Evolutionary conservation across 2,888 invertebrate genomes (phyloP).

Genomic region (Panzeria rudis): DNA sequence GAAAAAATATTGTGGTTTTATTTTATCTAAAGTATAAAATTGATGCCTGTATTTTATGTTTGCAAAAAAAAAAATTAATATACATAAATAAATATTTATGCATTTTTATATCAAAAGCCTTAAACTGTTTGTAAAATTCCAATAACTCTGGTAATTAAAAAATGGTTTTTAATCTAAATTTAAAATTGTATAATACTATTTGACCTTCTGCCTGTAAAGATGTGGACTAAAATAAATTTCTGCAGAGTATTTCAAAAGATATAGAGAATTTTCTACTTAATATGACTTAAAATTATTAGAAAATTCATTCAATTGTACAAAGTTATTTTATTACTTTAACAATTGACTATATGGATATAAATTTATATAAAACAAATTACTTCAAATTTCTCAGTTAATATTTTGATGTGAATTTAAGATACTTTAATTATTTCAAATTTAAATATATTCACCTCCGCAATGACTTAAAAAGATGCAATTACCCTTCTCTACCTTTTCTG

Average conservation of each 20-base stretch:
- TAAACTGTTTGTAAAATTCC: not conserved
- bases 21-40: constrained; percentile 22
- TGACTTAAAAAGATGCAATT: too few relatives aligned
- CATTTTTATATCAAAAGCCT: not conserved
- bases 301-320: constrained; percentile 52
- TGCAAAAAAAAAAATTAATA: not conserved
- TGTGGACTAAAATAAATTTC: constrained; percentile 21
- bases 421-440: too few relatives aligned
- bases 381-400: constrained; percentile 3
- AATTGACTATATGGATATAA: constrained; percentile 26
- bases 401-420: not conserved
- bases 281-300: constrained; percentile 42
- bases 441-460: too few relatives aligned
- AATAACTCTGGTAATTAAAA: not conserved
- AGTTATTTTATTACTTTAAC: constrained; percentile 47
- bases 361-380: not conserved
- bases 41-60: constrained; percentile 23
- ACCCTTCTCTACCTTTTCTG: too few relatives aligned
- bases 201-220: not conserved
- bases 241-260: constrained; percentile 7
- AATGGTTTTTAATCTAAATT: not conserved
- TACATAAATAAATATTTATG: constrained; percentile 1
- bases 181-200: not conserved
- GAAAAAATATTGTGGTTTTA: constrained; percentile 32
- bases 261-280: constrained; percentile 1